These are phyloP conservation scores for Cladorhizidae sp. DNA, from an alignment of 37 sponge, comb jelly and placozoan species.

Conservation along the genomic window DNA sequence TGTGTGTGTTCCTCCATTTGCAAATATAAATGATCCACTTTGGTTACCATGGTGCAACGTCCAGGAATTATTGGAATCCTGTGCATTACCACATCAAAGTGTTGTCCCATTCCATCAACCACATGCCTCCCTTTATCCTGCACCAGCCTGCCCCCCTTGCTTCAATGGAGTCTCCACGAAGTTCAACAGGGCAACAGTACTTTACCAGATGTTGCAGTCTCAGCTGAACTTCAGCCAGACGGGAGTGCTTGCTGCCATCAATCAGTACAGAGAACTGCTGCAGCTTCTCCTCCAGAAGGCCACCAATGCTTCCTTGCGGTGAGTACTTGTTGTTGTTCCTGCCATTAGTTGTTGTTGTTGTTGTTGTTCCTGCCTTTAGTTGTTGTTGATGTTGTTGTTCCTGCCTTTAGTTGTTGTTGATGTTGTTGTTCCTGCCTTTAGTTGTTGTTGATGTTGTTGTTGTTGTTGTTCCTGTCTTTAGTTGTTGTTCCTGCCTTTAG, in stretches of 20 bases:
- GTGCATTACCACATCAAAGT: background rate
- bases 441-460: too few relatives aligned
- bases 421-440: too few relatives aligned
- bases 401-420: too few relatives aligned
- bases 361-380: too few relatives aligned
- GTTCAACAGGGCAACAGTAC: background rate
- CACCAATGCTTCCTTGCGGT: conserved; percentile 6
- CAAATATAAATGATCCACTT: too few relatives aligned
- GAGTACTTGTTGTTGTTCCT: background rate
- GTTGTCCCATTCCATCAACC: background rate
- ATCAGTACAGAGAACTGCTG: background rate
- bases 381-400: too few relatives aligned
- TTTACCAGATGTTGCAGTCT: background rate
- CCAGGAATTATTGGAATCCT: too few relatives aligned
- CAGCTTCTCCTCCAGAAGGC: conserved; percentile 2
- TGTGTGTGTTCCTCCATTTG: too few relatives aligned
- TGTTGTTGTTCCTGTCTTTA: too few relatives aligned
- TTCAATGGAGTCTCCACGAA: background rate
- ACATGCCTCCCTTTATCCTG: conserved; percentile 4
- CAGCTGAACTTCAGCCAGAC: background rate
- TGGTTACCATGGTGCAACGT: too few relatives aligned
- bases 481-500: too few relatives aligned
- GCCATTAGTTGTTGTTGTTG: too few relatives aligned
- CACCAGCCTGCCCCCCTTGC: conserved; percentile 27
- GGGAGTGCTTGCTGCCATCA: background rate